A percentile compares a stretch with the other conserved stretches of the same genome.
phyloP scores from a whole-genome alignment of 92 coral and sea anemone genomes.

The Porites lobata region DNA sequence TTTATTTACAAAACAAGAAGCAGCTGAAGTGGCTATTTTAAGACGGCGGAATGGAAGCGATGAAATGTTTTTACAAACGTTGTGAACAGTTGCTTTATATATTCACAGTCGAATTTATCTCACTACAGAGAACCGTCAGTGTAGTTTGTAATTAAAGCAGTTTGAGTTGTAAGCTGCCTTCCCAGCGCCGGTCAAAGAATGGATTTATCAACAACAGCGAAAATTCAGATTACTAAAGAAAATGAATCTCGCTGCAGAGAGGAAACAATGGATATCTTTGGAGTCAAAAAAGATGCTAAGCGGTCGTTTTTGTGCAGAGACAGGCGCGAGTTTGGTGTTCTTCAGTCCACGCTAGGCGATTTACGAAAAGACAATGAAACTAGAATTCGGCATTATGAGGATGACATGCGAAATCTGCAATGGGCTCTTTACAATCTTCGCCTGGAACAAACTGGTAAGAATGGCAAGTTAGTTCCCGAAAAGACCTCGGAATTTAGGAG shows the following conservation, averaged over 20 bases:
- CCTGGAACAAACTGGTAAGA: slow-evolving; percentile 1
- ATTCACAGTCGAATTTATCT: no score
- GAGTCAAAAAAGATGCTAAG: slow-evolving; percentile 36
- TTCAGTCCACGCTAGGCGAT: slow-evolving; percentile 20
- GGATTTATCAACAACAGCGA: slow-evolving; percentile 6
- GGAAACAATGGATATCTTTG: slow-evolving; percentile 31
- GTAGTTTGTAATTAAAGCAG: background rate
- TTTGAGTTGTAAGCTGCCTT: background rate
- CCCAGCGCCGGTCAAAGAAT: background rate
- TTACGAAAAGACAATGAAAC: slow-evolving; percentile 17
- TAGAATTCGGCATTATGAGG: slow-evolving; percentile 5
- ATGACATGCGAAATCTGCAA: slow-evolving; percentile 23
- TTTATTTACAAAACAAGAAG: background rate
- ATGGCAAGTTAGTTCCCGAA: background rate
- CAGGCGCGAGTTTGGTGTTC: slow-evolving; percentile 29
- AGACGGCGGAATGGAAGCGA: background rate
- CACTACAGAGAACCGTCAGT: no score
- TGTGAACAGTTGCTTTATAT: background rate
- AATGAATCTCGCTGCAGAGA: slow-evolving; percentile 34
- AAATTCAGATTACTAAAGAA: slow-evolving; percentile 16
- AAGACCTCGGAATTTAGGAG: background rate
- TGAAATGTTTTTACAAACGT: no score
- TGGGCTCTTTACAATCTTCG: slow-evolving; percentile 41
- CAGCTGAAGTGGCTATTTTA: slow-evolving; percentile 17
- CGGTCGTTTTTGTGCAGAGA: slow-evolving; percentile 39